Conservation (phyloP, 1,140 invertebrate genomes). For the Neodiprion fabricii region DNA sequence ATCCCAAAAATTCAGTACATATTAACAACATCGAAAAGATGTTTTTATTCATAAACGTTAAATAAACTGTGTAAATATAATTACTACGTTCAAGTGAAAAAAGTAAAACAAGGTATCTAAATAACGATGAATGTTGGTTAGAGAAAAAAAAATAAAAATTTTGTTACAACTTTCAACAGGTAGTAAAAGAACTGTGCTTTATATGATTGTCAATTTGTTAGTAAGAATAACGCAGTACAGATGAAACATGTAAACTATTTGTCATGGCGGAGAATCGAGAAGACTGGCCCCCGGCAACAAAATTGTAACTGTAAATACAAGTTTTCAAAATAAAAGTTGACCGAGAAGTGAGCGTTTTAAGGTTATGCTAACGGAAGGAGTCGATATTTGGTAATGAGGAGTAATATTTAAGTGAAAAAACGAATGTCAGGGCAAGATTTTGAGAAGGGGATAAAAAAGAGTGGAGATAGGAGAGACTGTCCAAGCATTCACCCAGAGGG, state of each 20-base stretch:
- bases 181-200: no score
- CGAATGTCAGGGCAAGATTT: neutral
- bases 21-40: no score
- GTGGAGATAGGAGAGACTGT: neutral
- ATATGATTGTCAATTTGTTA: no score
- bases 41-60: no score
- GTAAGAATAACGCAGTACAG: no score
- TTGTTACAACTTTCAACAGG: no score
- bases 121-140: neutral
- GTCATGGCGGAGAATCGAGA: no score
- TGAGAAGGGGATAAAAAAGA: constrained; percentile 14
- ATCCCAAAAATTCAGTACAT: no score
- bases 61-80: no score
- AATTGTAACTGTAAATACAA: no score
- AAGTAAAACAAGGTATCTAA: neutral
- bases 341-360: constrained; percentile 26
- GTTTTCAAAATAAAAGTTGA: constrained; percentile 13
- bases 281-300: no score
- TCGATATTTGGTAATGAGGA: neutral
- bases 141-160: neutral
- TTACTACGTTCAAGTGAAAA: neutral
- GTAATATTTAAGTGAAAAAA: constrained; percentile 20
- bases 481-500: constrained; percentile 3
- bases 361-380: constrained; percentile 37
- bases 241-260: no score